phyloP scores from a whole-genome alignment of 2,113 vertebrate genomes.

The Tympanuchus pallidicinctus region DNA sequence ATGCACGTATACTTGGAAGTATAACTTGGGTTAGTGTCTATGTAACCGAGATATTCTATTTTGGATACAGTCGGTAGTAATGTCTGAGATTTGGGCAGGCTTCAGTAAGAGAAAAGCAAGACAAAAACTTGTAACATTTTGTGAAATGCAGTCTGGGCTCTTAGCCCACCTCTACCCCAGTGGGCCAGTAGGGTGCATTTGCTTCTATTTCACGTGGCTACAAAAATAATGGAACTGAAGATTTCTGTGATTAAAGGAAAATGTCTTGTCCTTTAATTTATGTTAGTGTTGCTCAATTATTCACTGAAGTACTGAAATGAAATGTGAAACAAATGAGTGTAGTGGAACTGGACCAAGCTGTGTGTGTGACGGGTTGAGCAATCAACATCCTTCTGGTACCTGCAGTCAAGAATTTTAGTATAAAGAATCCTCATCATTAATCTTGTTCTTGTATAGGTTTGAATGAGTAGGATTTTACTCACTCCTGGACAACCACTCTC shows the following conservation, averaged over 20 bases:
- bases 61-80: not conserved
- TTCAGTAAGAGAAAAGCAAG: not conserved
- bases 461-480: not conserved
- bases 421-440: not conserved
- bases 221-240: slow-evolving; percentile 44
- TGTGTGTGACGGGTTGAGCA: slow-evolving; percentile 46
- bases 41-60: not conserved
- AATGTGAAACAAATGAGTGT: slow-evolving; percentile 33
- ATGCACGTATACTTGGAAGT: not conserved
- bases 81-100: not conserved
- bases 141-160: slow-evolving; percentile 41
- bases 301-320: slow-evolving; percentile 32
- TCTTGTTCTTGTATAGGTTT: not conserved
- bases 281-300: slow-evolving; percentile 39
- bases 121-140: slow-evolving; percentile 2
- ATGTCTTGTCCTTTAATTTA: slow-evolving; percentile 47
- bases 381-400: slow-evolving; percentile 43
- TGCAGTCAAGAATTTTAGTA: slow-evolving; percentile 2
- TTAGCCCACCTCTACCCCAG: slow-evolving; percentile 20
- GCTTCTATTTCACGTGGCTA: slow-evolving; percentile 43
- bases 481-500: not conserved
- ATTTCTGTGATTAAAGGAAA: slow-evolving; percentile 52
- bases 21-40: not conserved
- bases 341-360: not conserved
- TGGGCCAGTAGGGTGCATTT: not conserved